Percentiles rank a stretch among this genome's conserved stretches.
Conservation (phyloP, 2,113 vertebrate species). For the Eulemur rufifrons region DNA sequence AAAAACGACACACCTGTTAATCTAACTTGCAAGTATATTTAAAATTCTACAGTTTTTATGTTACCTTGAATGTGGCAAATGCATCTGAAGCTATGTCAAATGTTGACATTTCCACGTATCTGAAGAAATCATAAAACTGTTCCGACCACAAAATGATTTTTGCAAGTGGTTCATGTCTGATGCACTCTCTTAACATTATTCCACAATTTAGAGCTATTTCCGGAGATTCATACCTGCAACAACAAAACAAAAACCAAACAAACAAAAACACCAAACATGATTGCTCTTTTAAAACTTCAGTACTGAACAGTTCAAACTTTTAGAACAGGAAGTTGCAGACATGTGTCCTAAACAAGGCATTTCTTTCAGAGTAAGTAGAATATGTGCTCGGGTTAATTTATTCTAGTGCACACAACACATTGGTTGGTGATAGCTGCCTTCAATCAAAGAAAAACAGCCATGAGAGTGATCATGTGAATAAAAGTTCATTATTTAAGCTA, state of each 20-base stretch:
- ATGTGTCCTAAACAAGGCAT: background rate
- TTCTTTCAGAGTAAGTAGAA: background rate
- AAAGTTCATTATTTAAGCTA: background rate
- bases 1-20: background rate
- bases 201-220: constrained; percentile 92
- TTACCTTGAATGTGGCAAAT: constrained; percentile 92
- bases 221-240: constrained; percentile 88
- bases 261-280: constrained; percentile 1
- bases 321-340: background rate
- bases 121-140: constrained; percentile 93
- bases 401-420: background rate
- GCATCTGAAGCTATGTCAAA: constrained; percentile 92
- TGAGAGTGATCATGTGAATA: background rate
- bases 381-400: background rate
- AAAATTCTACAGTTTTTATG: background rate
- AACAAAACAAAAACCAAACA: constrained; percentile 44
- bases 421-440: background rate
- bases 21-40: background rate
- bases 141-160: constrained; percentile 92
- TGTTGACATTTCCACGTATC: constrained; percentile 93
- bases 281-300: background rate
- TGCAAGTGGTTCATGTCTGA: constrained; percentile 90
- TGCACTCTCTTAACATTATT: constrained; percentile 92
- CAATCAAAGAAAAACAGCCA: background rate
- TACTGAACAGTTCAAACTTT: background rate